Conservation (phyloP, 64 coral and sea anemone species). For the Hydrozoanthus tunicans region DNA sequence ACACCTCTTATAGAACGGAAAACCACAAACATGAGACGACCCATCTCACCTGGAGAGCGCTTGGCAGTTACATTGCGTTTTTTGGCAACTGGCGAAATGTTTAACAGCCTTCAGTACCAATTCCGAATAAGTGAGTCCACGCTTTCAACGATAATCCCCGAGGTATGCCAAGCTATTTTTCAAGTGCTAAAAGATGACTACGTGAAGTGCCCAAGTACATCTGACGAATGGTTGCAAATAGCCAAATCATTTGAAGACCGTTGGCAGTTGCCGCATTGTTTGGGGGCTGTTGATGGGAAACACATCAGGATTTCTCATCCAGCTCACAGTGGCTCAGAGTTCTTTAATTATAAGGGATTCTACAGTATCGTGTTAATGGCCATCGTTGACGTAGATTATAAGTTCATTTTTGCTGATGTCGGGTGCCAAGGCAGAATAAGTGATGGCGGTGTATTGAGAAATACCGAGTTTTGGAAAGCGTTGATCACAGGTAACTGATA, state of each 20-base stretch:
- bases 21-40: not conserved
- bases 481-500: not conserved
- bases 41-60: not conserved
- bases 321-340: constrained; percentile 41
- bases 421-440: constrained; percentile 69
- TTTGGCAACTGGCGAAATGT: constrained; percentile 12
- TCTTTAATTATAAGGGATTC: constrained; percentile 67
- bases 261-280: constrained; percentile 37
- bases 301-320: constrained; percentile 23
- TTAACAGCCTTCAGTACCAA: constrained; percentile 32
- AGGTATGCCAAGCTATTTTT: constrained; percentile 42
- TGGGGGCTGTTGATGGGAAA: constrained; percentile 41
- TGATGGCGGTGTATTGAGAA: constrained; percentile 57
- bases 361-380: constrained; percentile 65
- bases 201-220: constrained; percentile 1
- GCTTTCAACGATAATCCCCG: not conserved
- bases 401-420: constrained; percentile 66
- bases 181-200: not conserved
- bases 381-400: constrained; percentile 23
- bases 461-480: constrained; percentile 54
- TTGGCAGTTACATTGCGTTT: constrained; percentile 34
- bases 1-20: not conserved
- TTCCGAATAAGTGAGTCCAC: constrained; percentile 30
- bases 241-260: constrained; percentile 22
- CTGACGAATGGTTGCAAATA: constrained; percentile 12